These are phyloP conservation scores for Lepus europaeus DNA, from an alignment of 2,113 vertebrate species.

Conservation along the genomic window DNA sequence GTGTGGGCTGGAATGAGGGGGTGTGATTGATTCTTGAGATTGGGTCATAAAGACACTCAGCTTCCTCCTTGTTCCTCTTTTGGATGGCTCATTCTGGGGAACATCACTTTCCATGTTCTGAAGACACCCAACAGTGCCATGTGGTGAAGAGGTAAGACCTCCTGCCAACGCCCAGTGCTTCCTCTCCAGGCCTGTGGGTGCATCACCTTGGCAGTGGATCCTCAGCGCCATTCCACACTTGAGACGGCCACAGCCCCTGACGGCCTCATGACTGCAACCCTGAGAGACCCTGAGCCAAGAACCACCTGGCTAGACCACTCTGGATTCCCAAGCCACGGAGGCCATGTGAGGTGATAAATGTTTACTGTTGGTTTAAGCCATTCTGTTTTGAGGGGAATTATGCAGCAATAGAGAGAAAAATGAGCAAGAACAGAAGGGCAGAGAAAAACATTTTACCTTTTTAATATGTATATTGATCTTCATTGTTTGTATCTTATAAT, in stretches of 20 bases:
- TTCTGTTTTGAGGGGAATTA: neutral
- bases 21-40: neutral
- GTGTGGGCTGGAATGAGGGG: neutral
- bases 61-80: constrained; percentile 22
- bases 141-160: neutral
- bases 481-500: constrained; percentile 40
- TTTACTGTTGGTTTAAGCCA: constrained; percentile 1
- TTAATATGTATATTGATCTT: constrained; percentile 10
- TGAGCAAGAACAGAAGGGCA: neutral
- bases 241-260: neutral
- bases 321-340: constrained; percentile 39
- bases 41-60: neutral
- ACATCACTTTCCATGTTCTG: neutral
- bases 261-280: neutral
- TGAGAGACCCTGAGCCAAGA: neutral
- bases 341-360: neutral
- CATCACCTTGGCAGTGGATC: neutral
- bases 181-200: neutral
- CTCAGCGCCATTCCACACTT: neutral
- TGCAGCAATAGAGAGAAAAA: neutral
- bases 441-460: neutral
- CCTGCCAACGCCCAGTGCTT: neutral
- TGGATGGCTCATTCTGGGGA: neutral
- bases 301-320: neutral
- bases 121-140: neutral